These are phyloP conservation scores for Hepsetus odoe DNA, from an alignment of 2,113 vertebrate genomes.

Conservation along the genomic window DNA sequence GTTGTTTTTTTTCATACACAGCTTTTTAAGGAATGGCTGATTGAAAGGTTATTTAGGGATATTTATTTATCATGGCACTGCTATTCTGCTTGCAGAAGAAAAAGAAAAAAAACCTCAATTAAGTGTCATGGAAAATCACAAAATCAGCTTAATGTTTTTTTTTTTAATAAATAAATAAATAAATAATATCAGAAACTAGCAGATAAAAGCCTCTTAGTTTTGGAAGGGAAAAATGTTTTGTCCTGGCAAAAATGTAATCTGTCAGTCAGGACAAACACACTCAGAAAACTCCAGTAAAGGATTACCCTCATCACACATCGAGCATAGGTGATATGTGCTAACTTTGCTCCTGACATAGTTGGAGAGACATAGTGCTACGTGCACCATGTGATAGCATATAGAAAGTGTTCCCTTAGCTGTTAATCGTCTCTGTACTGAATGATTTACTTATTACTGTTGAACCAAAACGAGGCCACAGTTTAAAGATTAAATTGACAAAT, in stretches of 20 bases:
- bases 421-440: neutral
- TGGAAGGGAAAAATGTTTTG: conserved; percentile 3
- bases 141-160: conserved; percentile 43
- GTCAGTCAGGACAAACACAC: conserved; percentile 3
- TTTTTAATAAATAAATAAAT: conserved; percentile 2
- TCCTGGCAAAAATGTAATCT: conserved; percentile 9
- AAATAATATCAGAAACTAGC: conserved; percentile 31
- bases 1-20: too few relatives aligned
- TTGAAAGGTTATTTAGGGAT: too few relatives aligned
- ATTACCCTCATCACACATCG: neutral
- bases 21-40: too few relatives aligned
- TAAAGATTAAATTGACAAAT: neutral
- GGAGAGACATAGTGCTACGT: neutral
- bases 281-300: neutral
- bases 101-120: neutral
- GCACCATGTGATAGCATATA: neutral
- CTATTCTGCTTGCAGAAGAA: neutral
- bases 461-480: neutral
- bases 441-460: neutral
- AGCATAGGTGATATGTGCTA: neutral
- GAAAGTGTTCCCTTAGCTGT: neutral
- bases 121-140: conserved; percentile 2
- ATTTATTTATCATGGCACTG: too few relatives aligned
- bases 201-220: conserved; percentile 34
- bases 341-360: neutral